Conservation (phyloP, 2,888 invertebrate species). For the Slavum lentiscoides region DNA sequence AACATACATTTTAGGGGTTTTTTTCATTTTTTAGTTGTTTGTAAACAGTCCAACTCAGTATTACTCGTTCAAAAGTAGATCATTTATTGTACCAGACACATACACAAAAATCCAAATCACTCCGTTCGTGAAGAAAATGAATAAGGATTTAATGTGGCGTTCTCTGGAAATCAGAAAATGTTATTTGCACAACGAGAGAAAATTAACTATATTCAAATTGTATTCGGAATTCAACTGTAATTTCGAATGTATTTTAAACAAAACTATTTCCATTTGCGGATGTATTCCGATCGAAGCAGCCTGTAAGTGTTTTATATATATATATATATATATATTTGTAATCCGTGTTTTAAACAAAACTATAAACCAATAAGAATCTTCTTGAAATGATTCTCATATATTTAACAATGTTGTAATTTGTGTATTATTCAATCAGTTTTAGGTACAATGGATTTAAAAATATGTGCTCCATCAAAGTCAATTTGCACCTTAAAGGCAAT, state of each 20-base stretch:
- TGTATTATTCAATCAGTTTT: not conserved
- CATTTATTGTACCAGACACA: not conserved
- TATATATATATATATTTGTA: not conserved
- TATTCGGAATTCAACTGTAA: conserved; percentile 12
- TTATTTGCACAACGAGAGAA: conserved; percentile 32
- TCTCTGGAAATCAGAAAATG: conserved; percentile 22
- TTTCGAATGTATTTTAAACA: not conserved
- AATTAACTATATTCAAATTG: conserved; percentile 12
- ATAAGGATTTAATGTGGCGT: not conserved
- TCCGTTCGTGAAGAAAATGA: conserved; percentile 18
- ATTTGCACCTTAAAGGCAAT: not conserved
- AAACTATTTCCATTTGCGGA: conserved; percentile 24
- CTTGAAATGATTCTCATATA: too few species aligned
- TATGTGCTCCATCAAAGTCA: not conserved
- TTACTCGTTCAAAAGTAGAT: not conserved
- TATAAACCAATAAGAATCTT: too few species aligned
- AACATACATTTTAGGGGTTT: too few species aligned
- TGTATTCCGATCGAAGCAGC: not conserved
- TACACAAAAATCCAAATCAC: conserved; percentile 23
- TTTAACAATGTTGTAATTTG: not conserved
- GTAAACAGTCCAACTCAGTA: not conserved
- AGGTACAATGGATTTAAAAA: not conserved
- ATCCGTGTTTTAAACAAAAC: too few species aligned
- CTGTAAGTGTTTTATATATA: not conserved
- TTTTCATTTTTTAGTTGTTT: too few species aligned